Evolutionary conservation across 2,113 vertebrate species (phyloP).

Genomic region (Ardeotis arabs): DNA sequence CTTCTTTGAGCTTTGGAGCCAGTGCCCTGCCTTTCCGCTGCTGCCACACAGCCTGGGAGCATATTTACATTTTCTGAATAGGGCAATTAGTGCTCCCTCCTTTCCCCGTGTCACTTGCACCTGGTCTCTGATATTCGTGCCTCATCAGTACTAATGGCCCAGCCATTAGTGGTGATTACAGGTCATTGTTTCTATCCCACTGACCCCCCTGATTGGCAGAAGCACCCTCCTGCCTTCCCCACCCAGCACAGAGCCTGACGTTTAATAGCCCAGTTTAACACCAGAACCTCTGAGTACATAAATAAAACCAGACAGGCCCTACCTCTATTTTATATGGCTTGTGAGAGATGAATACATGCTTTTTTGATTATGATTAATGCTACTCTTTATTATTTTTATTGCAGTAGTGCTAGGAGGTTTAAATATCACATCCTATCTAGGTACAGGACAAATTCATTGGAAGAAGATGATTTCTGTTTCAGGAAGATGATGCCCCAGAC

Average conservation of each 20-base stretch:
- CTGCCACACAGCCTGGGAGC: background rate
- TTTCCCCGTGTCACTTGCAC: background rate
- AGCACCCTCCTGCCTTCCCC: background rate
- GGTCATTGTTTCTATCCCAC: constrained; percentile 54
- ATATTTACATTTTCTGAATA: constrained; percentile 65
- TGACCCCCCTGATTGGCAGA: constrained; percentile 8
- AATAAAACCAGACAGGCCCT: constrained; percentile 45
- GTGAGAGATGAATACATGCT: constrained; percentile 34
- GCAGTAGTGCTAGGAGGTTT: background rate
- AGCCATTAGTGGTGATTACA: constrained; percentile 52
- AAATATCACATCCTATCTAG: background rate
- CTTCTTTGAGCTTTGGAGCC: background rate
- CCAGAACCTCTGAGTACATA: constrained; percentile 28
- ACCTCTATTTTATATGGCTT: constrained; percentile 41
- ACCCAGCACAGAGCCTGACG: background rate
- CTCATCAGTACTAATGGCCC: constrained; percentile 62
- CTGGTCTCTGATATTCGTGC: constrained; percentile 28
- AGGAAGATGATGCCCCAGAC: background rate
- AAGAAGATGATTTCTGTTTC: background rate
- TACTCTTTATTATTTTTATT: constrained; percentile 56
- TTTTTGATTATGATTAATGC: constrained; percentile 54
- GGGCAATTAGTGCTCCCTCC: constrained; percentile 47
- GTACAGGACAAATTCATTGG: background rate
- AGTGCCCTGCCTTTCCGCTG: background rate
- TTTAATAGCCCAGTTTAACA: constrained; percentile 45